Evolutionary conservation across 2,113 vertebrate genomes (phyloP), one percentile per base, ranked within the genome.

Genomic region (Archilochus colubris): DNA sequence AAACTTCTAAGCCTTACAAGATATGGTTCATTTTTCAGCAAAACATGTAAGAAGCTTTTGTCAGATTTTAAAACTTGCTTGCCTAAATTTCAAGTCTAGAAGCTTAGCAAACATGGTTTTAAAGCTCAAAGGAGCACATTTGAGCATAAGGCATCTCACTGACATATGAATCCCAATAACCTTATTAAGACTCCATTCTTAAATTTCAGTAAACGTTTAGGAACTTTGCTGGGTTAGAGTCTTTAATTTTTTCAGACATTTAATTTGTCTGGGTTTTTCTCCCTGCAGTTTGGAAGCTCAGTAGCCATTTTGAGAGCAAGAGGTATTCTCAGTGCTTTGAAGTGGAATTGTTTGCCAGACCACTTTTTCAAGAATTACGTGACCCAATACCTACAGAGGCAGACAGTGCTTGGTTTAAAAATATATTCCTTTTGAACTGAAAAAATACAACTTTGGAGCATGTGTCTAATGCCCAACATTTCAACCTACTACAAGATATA

Each of bases 91-190:
- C 53, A 89, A 70, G 74, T 70, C 69, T 58, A 67, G 84, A 76
- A 66, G 86, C 72, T 86, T 76, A 88, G 86, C 18, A 85, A 64
- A 66, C 0, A 1, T 43, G 69, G 63, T 10, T 91, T 93, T 93
- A 70, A 88, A 91, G n/a, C 28, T 54, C 24, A 7, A 25, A 86
- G 82, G 6, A 80, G 38, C 10, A 33, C 30, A 19, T 80, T 85
- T 91, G 75, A 1, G 6, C 72, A 50, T 44, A 64, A 91, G 36
- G 78, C 76, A 43, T 82, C 79, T 87, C 66, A 54, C 44, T 83
- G 91, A 81, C 83, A 86, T 81, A 82, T 69, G 76, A 93, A 80
- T 91, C 75, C 79, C 67, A 62, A 81, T 67, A 83, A 83, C 44
- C 57, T 88, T 63, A 31, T 31, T 69, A 85, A 82, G n/a, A 53